Evolutionary conservation across 92 coral and sea anemone genomes (phyloP), one percentile per base, ranked within the genome.

Genomic region (Parazoanthus swiftii): DNA sequence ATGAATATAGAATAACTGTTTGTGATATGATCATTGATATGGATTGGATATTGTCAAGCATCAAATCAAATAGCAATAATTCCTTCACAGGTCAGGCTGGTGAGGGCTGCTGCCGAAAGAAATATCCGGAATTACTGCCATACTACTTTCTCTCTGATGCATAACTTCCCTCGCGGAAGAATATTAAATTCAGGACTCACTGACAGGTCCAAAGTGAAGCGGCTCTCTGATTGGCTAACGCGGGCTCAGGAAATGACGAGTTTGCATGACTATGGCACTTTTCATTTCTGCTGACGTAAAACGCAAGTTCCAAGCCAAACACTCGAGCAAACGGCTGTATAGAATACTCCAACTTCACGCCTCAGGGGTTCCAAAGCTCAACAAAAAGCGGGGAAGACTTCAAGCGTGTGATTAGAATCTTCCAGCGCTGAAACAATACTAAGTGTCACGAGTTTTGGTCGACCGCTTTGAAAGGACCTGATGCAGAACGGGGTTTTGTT

Each of bases 401-500:
- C 72, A 25, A 66, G 56, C 73, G 76, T 81, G 44, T 82, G 75
- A 70, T 84, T 73, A 71, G 87, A 84, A 84, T 39, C 67, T 84
- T 84, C 87, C 77, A 70, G 78, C 87, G 63, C 36, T 42, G 66
- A 70, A 44, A 70, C 87, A 84, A 84, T 84, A 50, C 79, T 20
- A 16, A 72, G 67, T 84, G 87, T 73, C 87, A 84, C 87, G 87
- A 84, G 87, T 63, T 46, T 71, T 18, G 37, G 54, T 74, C 63
- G 48, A 84, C 79, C 33, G 78, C 87, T 70, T 84, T 71, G 43
- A 70, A 37, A 3, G 39, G 66, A 26, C 46, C 42, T 84, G 44
- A 84, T 65, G 78, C 87, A 48, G 77, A 84, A 48, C 87, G 78
- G 71, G 78, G 51, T 51, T 84, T 84, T 84, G 87, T 84, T 84